Evolutionary conservation across 2,113 vertebrate species (phyloP).

Genomic region (Campylomormyrus numenius): DNA sequence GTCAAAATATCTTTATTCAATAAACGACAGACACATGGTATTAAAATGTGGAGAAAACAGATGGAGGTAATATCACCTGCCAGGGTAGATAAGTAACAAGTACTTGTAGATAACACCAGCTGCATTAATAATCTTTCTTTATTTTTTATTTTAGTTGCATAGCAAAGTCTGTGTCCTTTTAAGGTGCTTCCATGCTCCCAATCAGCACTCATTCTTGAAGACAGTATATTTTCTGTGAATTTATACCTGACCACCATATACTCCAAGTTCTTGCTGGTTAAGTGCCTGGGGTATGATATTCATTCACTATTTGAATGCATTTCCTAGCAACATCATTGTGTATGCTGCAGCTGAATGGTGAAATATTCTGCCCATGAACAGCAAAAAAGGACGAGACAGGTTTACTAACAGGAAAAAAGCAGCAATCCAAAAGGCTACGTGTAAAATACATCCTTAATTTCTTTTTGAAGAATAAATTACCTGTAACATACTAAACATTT

Average conservation of each 20-base stretch:
- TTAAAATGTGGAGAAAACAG: neutral
- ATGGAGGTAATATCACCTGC: neutral
- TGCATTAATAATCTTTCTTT: too few relatives aligned
- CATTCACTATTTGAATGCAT: neutral
- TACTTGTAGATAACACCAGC: neutral
- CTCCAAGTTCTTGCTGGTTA: neutral
- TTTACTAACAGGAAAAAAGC: neutral
- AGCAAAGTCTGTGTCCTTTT: neutral
- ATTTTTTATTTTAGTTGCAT: neutral
- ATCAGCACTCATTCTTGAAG: neutral
- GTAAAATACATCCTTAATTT: neutral
- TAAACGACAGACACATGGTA: neutral
- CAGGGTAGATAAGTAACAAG: neutral
- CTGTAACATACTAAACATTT: neutral
- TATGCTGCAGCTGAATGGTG: neutral
- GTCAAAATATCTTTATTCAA: neutral
- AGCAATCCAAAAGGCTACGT: neutral
- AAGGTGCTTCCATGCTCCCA: neutral
- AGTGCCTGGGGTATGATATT: neutral
- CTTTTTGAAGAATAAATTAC: neutral
- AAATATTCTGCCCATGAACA: neutral
- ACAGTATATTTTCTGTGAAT: neutral
- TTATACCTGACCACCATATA: neutral
- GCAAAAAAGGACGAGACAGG: neutral
- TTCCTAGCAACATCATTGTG: neutral